These are phyloP conservation scores for Diloba caeruleocephala DNA, from an alignment of 2,888 invertebrate species.

Conservation along the genomic window DNA sequence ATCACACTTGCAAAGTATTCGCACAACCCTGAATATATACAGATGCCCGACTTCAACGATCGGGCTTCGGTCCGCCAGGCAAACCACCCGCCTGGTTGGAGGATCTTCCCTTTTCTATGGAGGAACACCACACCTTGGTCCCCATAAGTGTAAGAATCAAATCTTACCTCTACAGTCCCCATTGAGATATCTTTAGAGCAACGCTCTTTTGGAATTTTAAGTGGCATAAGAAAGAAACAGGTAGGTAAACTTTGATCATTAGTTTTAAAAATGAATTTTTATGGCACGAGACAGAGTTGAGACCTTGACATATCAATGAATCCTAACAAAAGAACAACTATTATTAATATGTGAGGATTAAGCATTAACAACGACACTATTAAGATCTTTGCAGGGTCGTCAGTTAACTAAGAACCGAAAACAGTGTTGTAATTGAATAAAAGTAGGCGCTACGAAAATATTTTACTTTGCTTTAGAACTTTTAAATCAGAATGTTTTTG, in stretches of 20 bases:
- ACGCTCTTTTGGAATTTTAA: constrained; percentile 8
- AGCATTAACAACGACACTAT: background rate
- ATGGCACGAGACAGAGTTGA: constrained; percentile 5
- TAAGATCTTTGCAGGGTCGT: background rate
- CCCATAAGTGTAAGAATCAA: too few species aligned
- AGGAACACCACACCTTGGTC: too few species aligned
- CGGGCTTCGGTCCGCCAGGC: too few species aligned
- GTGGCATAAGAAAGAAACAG: constrained; percentile 10
- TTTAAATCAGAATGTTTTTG: background rate
- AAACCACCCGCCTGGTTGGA: too few species aligned
- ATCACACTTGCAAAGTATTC: too few species aligned
- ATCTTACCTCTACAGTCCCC: background rate
- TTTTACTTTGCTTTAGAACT: too few species aligned
- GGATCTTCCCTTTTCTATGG: too few species aligned
- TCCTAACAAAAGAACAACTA: background rate
- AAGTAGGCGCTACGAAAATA: too few species aligned
- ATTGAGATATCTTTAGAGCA: background rate
- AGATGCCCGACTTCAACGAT: too few species aligned
- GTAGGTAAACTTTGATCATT: constrained; percentile 13
- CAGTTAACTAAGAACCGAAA: background rate
- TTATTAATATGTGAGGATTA: constrained; percentile 4
- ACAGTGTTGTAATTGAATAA: too few species aligned
- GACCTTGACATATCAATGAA: constrained; percentile 31
- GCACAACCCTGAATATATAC: too few species aligned
- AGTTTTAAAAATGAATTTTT: constrained; percentile 19